Base-by-base conservation (phyloP, 2,113 vertebrate genomes). In the Casuarius casuarius region DNA sequence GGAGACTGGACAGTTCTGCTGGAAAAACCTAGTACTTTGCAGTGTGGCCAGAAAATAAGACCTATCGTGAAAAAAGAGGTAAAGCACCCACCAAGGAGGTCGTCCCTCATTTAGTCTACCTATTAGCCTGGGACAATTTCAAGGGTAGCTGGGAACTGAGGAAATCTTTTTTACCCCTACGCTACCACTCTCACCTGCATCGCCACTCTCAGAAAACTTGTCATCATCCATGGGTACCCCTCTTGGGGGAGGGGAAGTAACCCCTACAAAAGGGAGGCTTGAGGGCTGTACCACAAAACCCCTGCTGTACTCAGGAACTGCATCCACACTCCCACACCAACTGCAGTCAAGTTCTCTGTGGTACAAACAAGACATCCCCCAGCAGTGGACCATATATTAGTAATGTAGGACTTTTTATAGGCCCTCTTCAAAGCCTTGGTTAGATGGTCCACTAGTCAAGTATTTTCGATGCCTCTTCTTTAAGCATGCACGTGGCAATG, bases 121-220 rank as follows among this genome's bases (percentile, higher is more conserved):
- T 80, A 20, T 35, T 74, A 51, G 28, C 21, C 6, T 35, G 23
- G 74, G 38, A 71, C 56, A 10, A 71, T 90, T 40, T 75, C 83
- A 75, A 79, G 75, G 9, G 58, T 67, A 44, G 51, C 46, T 31
- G 59, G 28, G 59, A 77, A 82, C 8, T 3, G 44, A 59, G 28
- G 31, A 52, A 59, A 2, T 65, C 48, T 16, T 21, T 6, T n/a
- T 42, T 38, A 56, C 33, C 18, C 31, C 15, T 12, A 25, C 5
- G 10, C 46, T 49, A 18, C 6, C n/a, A 20, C 51, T 26, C 61
- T 23, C 16, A 6, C 17, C 12, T 2, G 12, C 1, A 1, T 10
- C 1, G 1, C 72, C 11, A 9, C 25, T 65, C 42, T 70, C 21
- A 12, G 54, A 61, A 8, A 38, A 49, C n/a, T 68, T 28, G 14